Percentiles rank a stretch among this genome's conserved stretches.
phyloP scores from a whole-genome alignment of 2,797 vertebrate species.

The Triplophysa bombifrons region DNA sequence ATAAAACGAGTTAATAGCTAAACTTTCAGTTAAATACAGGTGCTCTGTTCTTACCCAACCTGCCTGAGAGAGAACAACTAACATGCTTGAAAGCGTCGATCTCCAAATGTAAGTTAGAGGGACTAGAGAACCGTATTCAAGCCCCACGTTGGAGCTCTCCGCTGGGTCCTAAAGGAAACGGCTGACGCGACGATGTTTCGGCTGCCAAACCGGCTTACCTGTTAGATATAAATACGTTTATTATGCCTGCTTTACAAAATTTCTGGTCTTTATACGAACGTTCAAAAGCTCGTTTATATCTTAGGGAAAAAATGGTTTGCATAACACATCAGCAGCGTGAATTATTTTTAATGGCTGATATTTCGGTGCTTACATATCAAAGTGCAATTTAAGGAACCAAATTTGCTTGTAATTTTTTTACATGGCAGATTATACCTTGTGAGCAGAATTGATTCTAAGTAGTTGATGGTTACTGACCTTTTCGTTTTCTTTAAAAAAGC shows the following conservation, averaged over 20 bases:
- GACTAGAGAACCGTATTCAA: constrained; percentile 71
- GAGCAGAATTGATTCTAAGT: background rate
- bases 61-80: constrained; percentile 53
- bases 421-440: background rate
- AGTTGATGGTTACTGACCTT: background rate
- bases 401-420: too few species aligned
- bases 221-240: background rate
- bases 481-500: background rate
- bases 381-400: too few species aligned
- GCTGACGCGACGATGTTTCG: background rate
- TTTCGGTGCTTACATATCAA: background rate
- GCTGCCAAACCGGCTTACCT: background rate
- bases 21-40: background rate
- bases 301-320: too few species aligned
- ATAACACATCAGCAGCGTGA: too few species aligned
- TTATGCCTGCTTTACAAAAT: too few species aligned
- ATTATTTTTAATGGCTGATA: background rate
- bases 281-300: background rate
- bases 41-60: constrained; percentile 8
- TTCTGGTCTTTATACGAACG: background rate
- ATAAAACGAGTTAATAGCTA: background rate
- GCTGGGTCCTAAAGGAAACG: constrained; percentile 79
- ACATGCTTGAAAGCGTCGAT: constrained; percentile 66
- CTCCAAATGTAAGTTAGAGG: constrained; percentile 74
- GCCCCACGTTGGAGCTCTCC: constrained; percentile 72